Evolutionary conservation across 53 echinoderm and acorn worm genomes (phyloP), one percentile per base, ranked within the genome.

Genomic region (Antedon mediterranea): DNA sequence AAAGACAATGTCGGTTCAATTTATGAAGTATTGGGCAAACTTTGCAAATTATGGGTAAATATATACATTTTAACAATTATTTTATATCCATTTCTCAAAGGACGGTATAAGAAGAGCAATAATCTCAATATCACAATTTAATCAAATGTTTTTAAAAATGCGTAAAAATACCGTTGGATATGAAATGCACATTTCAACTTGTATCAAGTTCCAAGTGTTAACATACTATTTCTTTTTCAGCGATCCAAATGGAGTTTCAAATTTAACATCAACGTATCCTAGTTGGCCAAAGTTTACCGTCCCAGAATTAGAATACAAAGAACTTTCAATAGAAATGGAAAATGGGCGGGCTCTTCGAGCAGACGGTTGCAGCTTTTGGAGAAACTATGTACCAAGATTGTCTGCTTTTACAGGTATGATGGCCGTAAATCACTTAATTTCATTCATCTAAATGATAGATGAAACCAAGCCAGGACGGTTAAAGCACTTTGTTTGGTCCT

Each of bases 1-100:
- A 34, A 83, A 76, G 28, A 32, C 30, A 33, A 72, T 90, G 78
- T 85, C 85, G 0, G 77, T 84, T 0, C 83, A 88, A 43, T 27
- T 88, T 31, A 77, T 85, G 80, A 79, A 32, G 3, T 91, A 91
- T 34, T 91, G 91, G 91, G 78, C 88, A 0, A 91, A 91, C 31
- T 88, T 88, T 33, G 78, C 84, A 0, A 77, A n/a, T 8, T 81
- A 84, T 27, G 88, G 88, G 88, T 88, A 77, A 37, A 37, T 37
- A 37, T 6, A 37, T 11, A 37, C 37, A 37, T 37, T 37, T 37
- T 6, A 37, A 4, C 37, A 37, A 6, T 37, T 37, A 4, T 37
- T 37, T n/a, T n/a, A n/a, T 37, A 37, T 11, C 37, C 37, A 37
- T 37, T 37, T 4, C 37, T 37, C 11, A 37, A 37, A 37, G 11